Evolutionary conservation across 2,797 vertebrate genomes (phyloP).

Genomic region (Mycteria americana): DNA sequence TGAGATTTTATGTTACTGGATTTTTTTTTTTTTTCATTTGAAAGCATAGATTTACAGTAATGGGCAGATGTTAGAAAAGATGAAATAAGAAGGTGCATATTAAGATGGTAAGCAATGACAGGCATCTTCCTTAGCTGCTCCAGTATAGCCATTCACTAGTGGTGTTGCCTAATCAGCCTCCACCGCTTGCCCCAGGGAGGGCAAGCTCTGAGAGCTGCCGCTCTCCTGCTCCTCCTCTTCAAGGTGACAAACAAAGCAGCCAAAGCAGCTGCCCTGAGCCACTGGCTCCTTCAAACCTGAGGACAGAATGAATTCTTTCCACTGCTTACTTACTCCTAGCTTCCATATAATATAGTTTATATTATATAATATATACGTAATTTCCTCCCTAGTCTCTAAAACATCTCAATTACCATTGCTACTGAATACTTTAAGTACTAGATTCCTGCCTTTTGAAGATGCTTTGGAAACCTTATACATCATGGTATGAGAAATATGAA

Average conservation of each 20-base stretch:
- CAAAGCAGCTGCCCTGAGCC: conserved; percentile 1
- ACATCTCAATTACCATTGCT: background rate
- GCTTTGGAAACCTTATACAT: background rate
- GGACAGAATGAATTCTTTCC: background rate
- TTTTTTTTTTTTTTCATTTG: background rate
- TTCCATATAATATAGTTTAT: background rate
- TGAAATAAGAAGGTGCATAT: background rate
- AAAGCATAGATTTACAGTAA: background rate
- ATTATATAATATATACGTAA: background rate
- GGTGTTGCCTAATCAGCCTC: background rate
- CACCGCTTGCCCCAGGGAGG: background rate
- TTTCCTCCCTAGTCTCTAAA: background rate
- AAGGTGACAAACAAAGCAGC: background rate
- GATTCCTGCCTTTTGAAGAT: background rate
- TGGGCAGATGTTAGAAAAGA: background rate
- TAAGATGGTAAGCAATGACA: background rate
- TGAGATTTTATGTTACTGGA: background rate
- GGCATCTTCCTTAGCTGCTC: background rate
- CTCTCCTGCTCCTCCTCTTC: background rate
- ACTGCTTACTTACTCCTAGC: background rate
- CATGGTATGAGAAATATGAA: background rate
- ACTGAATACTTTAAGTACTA: background rate
- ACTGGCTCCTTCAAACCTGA: background rate
- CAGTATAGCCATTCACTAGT: background rate
- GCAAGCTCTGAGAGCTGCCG: background rate